phyloP scores from a whole-genome alignment of 2,888 invertebrate species.

The Allacma fusca region DNA sequence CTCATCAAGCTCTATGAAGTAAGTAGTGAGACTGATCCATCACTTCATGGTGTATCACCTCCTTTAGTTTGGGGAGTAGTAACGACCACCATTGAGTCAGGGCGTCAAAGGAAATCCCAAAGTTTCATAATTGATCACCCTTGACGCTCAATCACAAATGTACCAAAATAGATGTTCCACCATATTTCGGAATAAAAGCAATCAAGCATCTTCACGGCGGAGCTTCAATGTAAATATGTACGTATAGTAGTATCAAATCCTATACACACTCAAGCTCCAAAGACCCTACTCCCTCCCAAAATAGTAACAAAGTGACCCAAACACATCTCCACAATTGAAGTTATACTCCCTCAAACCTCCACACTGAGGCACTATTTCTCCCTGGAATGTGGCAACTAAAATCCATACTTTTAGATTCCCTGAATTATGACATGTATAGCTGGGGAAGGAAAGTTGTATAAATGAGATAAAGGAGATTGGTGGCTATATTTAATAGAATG shows the following conservation, averaged over 20 bases:
- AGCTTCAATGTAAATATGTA: too few relatives aligned
- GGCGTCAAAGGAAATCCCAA: slow-evolving; percentile 13
- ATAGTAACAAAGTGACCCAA: not conserved
- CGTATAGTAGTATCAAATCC: too few relatives aligned
- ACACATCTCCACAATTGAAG: not conserved
- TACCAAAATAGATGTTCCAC: not conserved
- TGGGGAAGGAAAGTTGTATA: too few relatives aligned
- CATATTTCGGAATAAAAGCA: too few relatives aligned
- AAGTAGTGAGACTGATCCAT: slow-evolving; percentile 11
- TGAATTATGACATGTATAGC: not conserved
- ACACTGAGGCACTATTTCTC: too few relatives aligned
- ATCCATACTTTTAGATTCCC: too few relatives aligned
- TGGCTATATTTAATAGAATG: too few relatives aligned
- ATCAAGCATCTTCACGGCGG: too few relatives aligned
- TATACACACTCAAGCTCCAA: not conserved
- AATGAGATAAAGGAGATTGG: too few relatives aligned
- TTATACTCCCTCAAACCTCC: too few relatives aligned
- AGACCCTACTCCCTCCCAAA: not conserved
- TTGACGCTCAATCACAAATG: not conserved
- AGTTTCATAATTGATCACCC: slow-evolving; percentile 22
- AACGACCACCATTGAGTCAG: not conserved
- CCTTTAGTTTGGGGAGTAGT: not conserved
- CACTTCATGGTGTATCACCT: slow-evolving; percentile 4
- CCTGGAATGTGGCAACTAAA: too few relatives aligned
- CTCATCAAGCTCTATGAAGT: slow-evolving; percentile 10